Evolutionary conservation across 2,888 invertebrate genomes (phyloP).

Genomic region (Notodonta ziczac): DNA sequence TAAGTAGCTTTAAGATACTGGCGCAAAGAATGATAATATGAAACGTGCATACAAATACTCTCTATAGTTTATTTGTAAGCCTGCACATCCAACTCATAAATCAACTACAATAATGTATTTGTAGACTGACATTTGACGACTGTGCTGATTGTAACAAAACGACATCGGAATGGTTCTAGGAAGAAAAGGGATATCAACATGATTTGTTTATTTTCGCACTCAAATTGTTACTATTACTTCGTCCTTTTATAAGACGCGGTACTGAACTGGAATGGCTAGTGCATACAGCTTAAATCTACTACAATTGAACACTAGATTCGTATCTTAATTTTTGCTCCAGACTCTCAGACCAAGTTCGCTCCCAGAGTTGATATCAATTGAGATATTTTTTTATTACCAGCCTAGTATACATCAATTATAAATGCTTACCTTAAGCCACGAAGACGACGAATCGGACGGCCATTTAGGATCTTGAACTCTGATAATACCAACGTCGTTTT

Average conservation of each 20-base stretch:
- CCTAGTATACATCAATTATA: no score
- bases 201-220: background rate
- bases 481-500: slow-evolving; percentile 86
- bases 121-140: background rate
- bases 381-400: no score
- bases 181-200: background rate
- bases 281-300: no score
- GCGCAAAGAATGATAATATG: background rate
- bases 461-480: slow-evolving; percentile 84
- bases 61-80: no score
- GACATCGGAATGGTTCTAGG: background rate
- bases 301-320: no score
- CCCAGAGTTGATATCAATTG: no score
- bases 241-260: no score
- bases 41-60: background rate
- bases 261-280: no score
- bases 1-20: background rate
- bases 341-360: no score
- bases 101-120: no score
- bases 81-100: background rate
- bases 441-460: slow-evolving; percentile 84
- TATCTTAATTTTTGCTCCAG: no score
- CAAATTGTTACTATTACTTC: no score
- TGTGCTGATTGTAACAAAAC: background rate
- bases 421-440: slow-evolving; percentile 83